A percentile compares a stretch with the other conserved stretches of the same genome.
These are phyloP conservation scores for Pocillopora damicornis DNA, from an alignment of 64 coral and sea anemone species.

Conservation along the genomic window DNA sequence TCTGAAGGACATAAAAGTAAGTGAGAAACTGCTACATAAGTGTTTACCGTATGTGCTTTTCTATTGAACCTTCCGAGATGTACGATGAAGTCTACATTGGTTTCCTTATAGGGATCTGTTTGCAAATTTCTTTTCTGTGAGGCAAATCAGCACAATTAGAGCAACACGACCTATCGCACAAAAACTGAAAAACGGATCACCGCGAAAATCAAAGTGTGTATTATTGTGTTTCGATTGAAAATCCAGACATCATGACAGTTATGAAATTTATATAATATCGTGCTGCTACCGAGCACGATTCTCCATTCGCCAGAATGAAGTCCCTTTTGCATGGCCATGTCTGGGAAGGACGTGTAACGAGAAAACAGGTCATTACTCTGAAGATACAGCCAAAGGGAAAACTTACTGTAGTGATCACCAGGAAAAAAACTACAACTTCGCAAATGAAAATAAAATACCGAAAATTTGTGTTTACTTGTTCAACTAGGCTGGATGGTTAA, in stretches of 20 bases:
- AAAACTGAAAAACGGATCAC: not conserved
- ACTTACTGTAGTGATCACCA: not conserved
- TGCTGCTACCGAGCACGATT: not conserved
- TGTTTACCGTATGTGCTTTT: conserved; percentile 6
- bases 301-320: not conserved
- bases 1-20: no score
- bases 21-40: not conserved
- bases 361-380: not conserved
- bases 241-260: not conserved
- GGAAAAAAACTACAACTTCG: not conserved
- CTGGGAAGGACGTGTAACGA: not conserved
- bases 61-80: not conserved
- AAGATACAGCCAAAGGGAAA: not conserved
- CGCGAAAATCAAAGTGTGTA: not conserved
- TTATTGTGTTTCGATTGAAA: not conserved
- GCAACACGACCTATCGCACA: not conserved
- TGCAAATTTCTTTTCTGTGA: not conserved
- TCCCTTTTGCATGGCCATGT: not conserved
- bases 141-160: not conserved
- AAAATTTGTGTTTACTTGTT: not conserved
- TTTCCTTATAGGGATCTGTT: not conserved
- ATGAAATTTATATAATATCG: not conserved
- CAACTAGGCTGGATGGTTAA: not conserved
- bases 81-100: not conserved
- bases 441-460: not conserved